Percentiles rank a stretch among this genome's conserved stretches.
phyloP scores from a whole-genome alignment of 2,888 invertebrate genomes.

The Phoenoteleia sp. region DNA sequence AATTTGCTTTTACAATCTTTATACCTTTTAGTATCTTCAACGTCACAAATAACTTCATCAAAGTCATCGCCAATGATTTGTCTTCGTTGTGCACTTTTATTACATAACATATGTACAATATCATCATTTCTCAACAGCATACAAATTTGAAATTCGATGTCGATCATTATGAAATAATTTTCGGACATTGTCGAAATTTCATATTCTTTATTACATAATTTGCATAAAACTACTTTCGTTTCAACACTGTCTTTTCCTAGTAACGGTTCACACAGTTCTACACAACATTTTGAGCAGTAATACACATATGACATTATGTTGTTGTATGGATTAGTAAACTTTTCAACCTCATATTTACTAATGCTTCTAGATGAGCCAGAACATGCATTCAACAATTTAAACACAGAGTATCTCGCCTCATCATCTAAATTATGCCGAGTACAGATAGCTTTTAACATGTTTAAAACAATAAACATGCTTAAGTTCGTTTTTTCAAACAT shows the following conservation, averaged over 20 bases:
- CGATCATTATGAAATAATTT: slow-evolving; percentile 1
- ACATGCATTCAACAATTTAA: slow-evolving; percentile 11
- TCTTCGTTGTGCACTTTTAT: too few relatives aligned
- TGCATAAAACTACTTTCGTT: background rate
- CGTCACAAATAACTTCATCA: slow-evolving; percentile 4
- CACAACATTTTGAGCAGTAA: slow-evolving; percentile 1
- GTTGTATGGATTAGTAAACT: background rate
- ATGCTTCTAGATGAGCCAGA: background rate
- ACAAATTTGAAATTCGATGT: slow-evolving; percentile 9
- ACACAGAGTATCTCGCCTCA: background rate
- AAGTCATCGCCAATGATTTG: too few relatives aligned
- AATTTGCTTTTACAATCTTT: too few relatives aligned
- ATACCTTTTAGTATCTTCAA: slow-evolving; percentile 23
- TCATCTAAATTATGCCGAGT: slow-evolving; percentile 1
- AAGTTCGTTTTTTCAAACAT: background rate
- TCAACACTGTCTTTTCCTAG: background rate
- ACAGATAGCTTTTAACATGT: background rate
- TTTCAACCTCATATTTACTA: slow-evolving; percentile 15
- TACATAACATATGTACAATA: slow-evolving; percentile 13
- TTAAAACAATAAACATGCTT: background rate
- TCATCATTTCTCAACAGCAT: slow-evolving; percentile 10
- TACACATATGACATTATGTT: slow-evolving; percentile 5
- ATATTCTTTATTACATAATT: background rate
- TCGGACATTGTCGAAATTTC: slow-evolving; percentile 1
- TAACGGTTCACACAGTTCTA: background rate